These are phyloP conservation scores for Plutomurus gul DNA, from an alignment of 1,140 invertebrate genomes.

Conservation along the genomic window DNA sequence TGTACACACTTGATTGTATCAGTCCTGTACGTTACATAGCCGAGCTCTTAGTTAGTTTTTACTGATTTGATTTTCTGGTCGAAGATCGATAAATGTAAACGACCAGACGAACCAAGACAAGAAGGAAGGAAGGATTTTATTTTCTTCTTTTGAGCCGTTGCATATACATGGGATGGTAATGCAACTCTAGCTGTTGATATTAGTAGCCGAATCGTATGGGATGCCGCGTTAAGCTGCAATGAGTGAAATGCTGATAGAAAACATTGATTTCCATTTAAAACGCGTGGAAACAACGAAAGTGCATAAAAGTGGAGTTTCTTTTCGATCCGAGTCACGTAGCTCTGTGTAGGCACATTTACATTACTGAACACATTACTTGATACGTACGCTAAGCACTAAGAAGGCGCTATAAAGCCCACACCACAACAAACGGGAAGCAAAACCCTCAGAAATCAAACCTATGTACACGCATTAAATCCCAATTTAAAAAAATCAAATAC, in stretches of 20 bases:
- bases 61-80: slow-evolving; percentile 7
- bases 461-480: too few relatives aligned
- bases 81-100: slow-evolving; percentile 10
- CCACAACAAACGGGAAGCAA: too few relatives aligned
- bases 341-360: background rate
- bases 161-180: background rate
- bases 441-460: too few relatives aligned
- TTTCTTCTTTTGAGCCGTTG: background rate
- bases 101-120: background rate
- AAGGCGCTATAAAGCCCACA: too few relatives aligned
- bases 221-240: background rate
- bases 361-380: background rate
- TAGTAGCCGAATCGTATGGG: background rate
- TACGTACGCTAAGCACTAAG: background rate
- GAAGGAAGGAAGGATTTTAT: slow-evolving; percentile 16
- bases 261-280: slow-evolving; percentile 30
- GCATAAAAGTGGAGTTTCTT: slow-evolving; percentile 21
- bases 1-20: background rate
- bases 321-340: slow-evolving; percentile 10
- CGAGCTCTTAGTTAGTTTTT: background rate
- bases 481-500: too few relatives aligned
- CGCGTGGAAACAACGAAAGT: slow-evolving; percentile 23
- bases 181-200: background rate
- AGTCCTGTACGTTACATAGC: background rate
- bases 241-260: slow-evolving; percentile 22